These are phyloP conservation scores for Eucriotettix oculatus DNA, from an alignment of 2,888 invertebrate species.

Conservation along the genomic window DNA sequence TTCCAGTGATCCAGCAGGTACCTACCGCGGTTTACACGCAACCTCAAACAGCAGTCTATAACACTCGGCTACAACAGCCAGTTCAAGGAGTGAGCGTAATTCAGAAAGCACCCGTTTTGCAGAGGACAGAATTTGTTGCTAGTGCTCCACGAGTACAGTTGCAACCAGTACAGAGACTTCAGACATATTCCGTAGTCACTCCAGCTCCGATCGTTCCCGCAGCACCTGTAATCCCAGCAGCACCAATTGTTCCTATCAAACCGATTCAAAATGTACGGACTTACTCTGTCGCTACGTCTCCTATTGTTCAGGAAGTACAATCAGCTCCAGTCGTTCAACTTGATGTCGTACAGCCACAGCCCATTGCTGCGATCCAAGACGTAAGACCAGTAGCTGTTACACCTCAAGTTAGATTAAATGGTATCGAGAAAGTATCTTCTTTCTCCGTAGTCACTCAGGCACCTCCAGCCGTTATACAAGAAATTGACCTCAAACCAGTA, in stretches of 20 bases:
- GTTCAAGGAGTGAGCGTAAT: background rate
- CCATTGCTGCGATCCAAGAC: background rate
- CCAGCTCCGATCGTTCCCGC: background rate
- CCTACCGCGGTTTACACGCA: background rate
- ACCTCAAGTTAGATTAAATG: background rate
- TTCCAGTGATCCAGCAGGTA: background rate
- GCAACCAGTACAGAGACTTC: background rate
- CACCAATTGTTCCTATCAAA: background rate
- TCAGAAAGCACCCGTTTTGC: background rate
- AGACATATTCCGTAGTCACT: background rate
- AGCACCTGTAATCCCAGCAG: background rate
- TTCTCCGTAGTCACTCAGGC: background rate
- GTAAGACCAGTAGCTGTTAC: background rate
- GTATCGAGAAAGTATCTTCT: background rate
- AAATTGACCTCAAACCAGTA: background rate
- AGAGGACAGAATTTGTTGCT: background rate
- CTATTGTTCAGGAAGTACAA: background rate
- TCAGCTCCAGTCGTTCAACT: background rate
- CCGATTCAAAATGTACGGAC: background rate
- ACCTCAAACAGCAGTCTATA: background rate
- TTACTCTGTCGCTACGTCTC: background rate
- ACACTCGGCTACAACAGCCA: background rate
- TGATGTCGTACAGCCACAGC: background rate
- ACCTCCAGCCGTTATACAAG: background rate
- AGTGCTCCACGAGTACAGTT: background rate